Percentiles rank a stretch among this genome's conserved stretches.
These are phyloP conservation scores for Suncus etruscus DNA, from an alignment of 2,113 vertebrate species.

Conservation along the genomic window DNA sequence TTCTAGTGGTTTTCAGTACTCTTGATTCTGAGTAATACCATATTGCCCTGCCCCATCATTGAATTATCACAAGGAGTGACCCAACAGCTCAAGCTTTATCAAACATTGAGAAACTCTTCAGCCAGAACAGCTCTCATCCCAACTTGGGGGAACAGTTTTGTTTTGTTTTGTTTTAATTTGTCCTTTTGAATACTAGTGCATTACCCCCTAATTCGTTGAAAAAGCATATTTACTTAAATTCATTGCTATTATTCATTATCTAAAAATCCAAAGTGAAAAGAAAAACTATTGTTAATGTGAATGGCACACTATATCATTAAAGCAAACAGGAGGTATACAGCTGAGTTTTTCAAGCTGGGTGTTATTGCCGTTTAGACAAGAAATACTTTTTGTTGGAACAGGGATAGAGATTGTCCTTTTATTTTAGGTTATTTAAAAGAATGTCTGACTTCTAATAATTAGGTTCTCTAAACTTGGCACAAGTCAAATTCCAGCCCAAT, in stretches of 20 bases:
- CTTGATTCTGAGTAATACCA: too few relatives aligned
- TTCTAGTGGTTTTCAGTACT: too few relatives aligned
- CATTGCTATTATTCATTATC: neutral
- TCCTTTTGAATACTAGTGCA: neutral
- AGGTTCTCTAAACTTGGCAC: neutral
- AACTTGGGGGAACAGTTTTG: neutral
- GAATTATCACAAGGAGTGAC: too few relatives aligned
- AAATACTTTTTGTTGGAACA: neutral
- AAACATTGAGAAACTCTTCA: neutral
- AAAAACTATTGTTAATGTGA: neutral
- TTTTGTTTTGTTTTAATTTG: too few relatives aligned
- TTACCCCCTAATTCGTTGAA: neutral
- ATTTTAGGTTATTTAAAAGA: neutral
- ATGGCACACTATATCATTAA: neutral
- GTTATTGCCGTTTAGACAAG: neutral
- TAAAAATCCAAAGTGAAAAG: neutral
- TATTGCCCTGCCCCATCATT: too few relatives aligned
- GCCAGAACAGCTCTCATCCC: neutral
- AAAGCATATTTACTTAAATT: conserved; percentile 5
- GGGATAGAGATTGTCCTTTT: neutral
- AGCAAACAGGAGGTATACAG: neutral
- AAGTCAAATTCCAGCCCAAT: neutral
- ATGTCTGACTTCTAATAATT: neutral
- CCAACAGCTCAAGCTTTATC: neutral
- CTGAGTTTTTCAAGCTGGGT: neutral